Evolutionary conservation across 1,140 invertebrate genomes (phyloP).

Genomic region (Aphidius ervi): DNA sequence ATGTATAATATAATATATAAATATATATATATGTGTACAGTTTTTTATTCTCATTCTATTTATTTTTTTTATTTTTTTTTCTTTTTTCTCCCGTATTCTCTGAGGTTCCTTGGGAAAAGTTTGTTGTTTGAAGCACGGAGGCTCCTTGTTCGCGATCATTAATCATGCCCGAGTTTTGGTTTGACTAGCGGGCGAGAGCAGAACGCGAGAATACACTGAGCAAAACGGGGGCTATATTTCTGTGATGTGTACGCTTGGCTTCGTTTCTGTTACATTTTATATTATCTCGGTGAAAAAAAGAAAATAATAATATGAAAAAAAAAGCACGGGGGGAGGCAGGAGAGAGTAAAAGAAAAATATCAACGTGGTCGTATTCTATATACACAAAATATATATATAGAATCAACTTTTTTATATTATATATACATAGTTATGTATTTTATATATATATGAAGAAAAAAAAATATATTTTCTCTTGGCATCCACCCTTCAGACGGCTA

Average conservation of each 20-base stretch:
- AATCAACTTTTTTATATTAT: too few relatives aligned
- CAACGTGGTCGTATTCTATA: background rate
- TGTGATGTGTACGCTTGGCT: conserved; percentile 28
- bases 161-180: conserved; percentile 62
- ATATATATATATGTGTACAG: too few relatives aligned
- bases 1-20: too few relatives aligned
- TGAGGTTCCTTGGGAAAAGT: conserved; percentile 59
- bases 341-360: background rate
- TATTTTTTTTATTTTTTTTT: conserved; percentile 55
- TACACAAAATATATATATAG: too few relatives aligned
- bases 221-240: background rate
- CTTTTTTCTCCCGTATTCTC: conserved; percentile 54
- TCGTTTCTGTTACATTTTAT: conserved; percentile 20
- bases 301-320: too few relatives aligned
- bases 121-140: conserved; percentile 60
- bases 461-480: too few relatives aligned
- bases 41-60: too few relatives aligned
- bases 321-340: background rate
- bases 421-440: too few relatives aligned
- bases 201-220: conserved; percentile 21
- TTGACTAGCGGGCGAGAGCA: conserved; percentile 55
- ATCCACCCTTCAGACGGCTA: too few relatives aligned
- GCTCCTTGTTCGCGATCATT: conserved; percentile 55
- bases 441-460: too few relatives aligned
- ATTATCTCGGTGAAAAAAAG: background rate